These are phyloP conservation scores for Manacus vitellinus DNA, from an alignment of 2,113 vertebrate species.

Conservation along the genomic window DNA sequence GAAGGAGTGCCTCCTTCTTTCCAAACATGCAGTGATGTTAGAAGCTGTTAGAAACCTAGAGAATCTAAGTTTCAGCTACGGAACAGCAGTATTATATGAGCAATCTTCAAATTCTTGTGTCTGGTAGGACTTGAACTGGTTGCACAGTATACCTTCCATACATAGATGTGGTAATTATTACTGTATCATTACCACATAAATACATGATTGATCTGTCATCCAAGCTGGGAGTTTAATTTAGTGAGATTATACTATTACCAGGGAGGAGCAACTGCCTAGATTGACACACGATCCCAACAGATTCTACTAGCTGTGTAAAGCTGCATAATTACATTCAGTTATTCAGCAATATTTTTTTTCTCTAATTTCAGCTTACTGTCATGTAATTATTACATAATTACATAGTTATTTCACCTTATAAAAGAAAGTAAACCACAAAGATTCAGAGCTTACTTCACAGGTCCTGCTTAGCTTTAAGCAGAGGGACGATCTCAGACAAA, in stretches of 20 bases:
- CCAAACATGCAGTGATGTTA: not conserved
- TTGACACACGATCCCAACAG: not conserved
- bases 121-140: not conserved
- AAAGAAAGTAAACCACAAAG: not conserved
- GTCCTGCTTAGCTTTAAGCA: not conserved
- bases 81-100: not conserved
- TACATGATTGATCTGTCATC: not conserved
- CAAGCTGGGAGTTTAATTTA: not conserved
- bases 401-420: constrained; percentile 27
- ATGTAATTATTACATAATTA: constrained; percentile 1
- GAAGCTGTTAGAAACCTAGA: not conserved
- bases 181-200: not conserved
- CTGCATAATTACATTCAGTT: not conserved
- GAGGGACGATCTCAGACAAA: not conserved
- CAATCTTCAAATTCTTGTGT: not conserved
- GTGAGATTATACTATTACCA: not conserved
- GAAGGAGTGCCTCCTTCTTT: not conserved
- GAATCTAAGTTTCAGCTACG: not conserved
- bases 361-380: not conserved
- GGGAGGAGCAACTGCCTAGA: not conserved
- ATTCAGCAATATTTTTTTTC: not conserved
- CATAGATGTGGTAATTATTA: not conserved
- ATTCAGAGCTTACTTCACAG: not conserved
- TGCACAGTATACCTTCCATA: not conserved
- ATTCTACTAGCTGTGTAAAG: not conserved